Percentiles rank a stretch among this genome's conserved stretches.
These are phyloP conservation scores for Tipula helvola DNA, from an alignment of 2,888 invertebrate species.

Conservation along the genomic window DNA sequence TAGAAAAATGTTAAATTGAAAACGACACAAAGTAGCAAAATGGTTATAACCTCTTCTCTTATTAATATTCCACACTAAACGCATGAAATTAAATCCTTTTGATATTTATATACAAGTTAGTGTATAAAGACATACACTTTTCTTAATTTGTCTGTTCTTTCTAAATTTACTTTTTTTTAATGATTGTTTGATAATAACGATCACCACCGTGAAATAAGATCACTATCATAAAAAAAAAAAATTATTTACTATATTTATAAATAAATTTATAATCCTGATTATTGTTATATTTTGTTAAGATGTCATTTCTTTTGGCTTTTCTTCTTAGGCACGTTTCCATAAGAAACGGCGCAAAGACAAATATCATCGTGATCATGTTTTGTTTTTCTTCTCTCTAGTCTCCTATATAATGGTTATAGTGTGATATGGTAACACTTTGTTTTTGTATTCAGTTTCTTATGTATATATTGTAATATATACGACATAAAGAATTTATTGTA, in stretches of 20 bases:
- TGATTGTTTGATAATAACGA: neutral
- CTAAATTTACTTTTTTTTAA: neutral
- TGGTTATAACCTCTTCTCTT: neutral
- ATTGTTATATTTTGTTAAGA: neutral
- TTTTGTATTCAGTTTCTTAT: neutral
- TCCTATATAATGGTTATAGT: neutral
- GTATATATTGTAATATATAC: neutral
- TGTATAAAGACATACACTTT: neutral
- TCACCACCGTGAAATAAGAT: constrained; percentile 4
- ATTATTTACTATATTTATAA: neutral
- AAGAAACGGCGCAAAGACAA: neutral
- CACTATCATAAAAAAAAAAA: neutral
- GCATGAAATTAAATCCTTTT: neutral
- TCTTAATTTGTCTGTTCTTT: neutral
- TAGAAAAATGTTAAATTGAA: neutral
- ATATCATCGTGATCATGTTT: neutral
- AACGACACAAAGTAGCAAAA: neutral
- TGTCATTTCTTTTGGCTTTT: neutral
- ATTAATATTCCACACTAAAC: neutral
- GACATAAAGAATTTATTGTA: neutral
- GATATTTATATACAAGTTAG: neutral
- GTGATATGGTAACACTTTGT: constrained; percentile 4
- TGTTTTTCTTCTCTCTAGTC: neutral
- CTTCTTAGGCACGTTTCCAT: neutral
- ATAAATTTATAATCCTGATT: neutral